phyloP scores from a whole-genome alignment of 2,888 invertebrate genomes.

The Sisyra nigra region DNA sequence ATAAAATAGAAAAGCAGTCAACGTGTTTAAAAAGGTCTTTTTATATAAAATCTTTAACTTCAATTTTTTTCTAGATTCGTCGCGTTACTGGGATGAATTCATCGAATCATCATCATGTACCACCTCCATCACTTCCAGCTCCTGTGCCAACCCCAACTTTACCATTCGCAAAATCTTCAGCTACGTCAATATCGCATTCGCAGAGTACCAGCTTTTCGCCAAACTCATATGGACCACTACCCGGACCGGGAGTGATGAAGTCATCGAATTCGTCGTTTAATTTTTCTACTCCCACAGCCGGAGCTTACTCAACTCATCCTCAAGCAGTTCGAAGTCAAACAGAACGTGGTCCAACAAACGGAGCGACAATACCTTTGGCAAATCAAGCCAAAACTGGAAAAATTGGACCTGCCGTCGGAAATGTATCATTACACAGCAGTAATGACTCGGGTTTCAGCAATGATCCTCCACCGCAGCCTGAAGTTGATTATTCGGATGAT shows the following conservation, averaged over 20 bases:
- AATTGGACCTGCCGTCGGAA: conserved; percentile 38
- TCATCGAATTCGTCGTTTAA: conserved; percentile 37
- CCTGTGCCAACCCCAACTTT: conserved; percentile 45
- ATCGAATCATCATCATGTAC: conserved; percentile 35
- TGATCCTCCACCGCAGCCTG: conserved; percentile 73
- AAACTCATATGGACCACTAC: conserved; percentile 17
- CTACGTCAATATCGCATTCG: conserved; percentile 36
- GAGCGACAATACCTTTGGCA: conserved; percentile 17
- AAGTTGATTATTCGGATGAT: conserved; percentile 82
- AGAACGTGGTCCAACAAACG: neutral
- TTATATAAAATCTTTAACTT: no score
- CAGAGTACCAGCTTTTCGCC: conserved; percentile 40
- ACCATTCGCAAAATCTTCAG: conserved; percentile 25
- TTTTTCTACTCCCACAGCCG: conserved; percentile 26
- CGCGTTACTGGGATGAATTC: conserved; percentile 32
- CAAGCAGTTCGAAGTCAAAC: conserved; percentile 19
- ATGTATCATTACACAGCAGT: conserved; percentile 72
- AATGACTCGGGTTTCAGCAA: conserved; percentile 88
- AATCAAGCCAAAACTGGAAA: conserved; percentile 22
- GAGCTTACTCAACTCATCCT: conserved; percentile 26
- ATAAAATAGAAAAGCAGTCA: no score
- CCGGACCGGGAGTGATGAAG: conserved; percentile 33
- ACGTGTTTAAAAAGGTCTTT: no score
- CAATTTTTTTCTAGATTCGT: conserved; percentile 27
- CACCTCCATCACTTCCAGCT: conserved; percentile 57